Base-by-base conservation (phyloP, 1,140 invertebrate genomes). In the Procambarus clarkii region DNA sequence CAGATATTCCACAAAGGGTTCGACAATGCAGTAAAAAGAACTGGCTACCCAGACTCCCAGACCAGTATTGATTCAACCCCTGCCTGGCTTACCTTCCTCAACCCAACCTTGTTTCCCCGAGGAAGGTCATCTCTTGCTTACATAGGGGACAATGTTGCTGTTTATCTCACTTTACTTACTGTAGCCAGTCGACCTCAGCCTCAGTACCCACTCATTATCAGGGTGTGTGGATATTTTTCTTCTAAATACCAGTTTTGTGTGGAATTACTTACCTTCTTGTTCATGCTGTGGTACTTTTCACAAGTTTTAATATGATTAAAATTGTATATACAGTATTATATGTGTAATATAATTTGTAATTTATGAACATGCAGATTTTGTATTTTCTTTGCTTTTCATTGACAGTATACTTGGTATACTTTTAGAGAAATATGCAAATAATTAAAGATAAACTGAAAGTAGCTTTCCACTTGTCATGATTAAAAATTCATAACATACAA, bases 71-170 rank as follows among this genome's bases (percentile, higher is more conserved):
- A 77, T 44, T 91, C 87, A 46, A 92, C 92, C 15, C 92, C 92
- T n/a, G 50, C 84, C 64, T 92, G 92, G 92, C 88, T 92, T 11
- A 91, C 84, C 24, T 92, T 92, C 21, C 78, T 92, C 74, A 92
- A 92, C 81, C 87, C 87, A 21, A 44, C 76, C 2, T 84, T 92
- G 9, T 92, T 91, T 76, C 92, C 92, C 21, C 84, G 50, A 11
- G 92, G 86, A 24, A 87, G 84, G 50, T 58, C 83, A 21, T 87
- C 84, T 24, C 64, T 92, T 2, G 50, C 54, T n/a, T 78, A 87
- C 80, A 71, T 92, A 24, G 83, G 69, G 7, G 86, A 88, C 54
- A 79, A 81, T 34, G 69, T 83, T 11, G 92, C 88, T 3, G 89
- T 91, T 18, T 86, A 89, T 64, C 92, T 91, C 88, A 86, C 86